Evolutionary conservation across 2,888 invertebrate species (phyloP).

Genomic region (Ichneumoninae sp.): DNA sequence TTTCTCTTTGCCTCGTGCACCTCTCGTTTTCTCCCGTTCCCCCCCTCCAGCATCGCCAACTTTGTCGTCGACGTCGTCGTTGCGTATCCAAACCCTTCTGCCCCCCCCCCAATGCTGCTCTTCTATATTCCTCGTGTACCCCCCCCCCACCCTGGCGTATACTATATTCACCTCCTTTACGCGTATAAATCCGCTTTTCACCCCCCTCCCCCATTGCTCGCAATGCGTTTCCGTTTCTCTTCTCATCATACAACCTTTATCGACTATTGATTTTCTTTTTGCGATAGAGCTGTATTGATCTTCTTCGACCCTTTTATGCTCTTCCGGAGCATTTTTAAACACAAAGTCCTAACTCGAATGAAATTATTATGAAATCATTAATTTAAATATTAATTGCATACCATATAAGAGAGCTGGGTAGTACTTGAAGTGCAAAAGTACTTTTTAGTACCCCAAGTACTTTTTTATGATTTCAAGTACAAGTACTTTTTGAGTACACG

Average conservation of each 20-base stretch:
- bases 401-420: too few relatives aligned
- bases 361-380: too few relatives aligned
- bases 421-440: too few relatives aligned
- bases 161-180: constrained; percentile 40
- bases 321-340: too few relatives aligned
- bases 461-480: too few relatives aligned
- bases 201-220: not conserved
- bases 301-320: not conserved
- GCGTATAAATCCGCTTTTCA: constrained; percentile 46
- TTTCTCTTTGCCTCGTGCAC: constrained; percentile 44
- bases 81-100: constrained; percentile 25
- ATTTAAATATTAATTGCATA: too few relatives aligned
- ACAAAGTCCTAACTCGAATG: too few relatives aligned
- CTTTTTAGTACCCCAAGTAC: too few relatives aligned
- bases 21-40: constrained; percentile 41
- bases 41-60: constrained; percentile 50
- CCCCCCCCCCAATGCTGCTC: constrained; percentile 32
- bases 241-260: constrained; percentile 7
- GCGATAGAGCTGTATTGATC: not conserved
- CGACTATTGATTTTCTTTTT: constrained; percentile 32
- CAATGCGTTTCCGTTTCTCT: constrained; percentile 3
- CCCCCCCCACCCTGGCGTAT: not conserved
- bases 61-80: constrained; percentile 48
- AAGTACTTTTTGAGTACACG: too few relatives aligned
- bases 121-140: constrained; percentile 20